Base-by-base conservation (phyloP, 2,888 invertebrate genomes). In the Physocephala rufipes region DNA sequence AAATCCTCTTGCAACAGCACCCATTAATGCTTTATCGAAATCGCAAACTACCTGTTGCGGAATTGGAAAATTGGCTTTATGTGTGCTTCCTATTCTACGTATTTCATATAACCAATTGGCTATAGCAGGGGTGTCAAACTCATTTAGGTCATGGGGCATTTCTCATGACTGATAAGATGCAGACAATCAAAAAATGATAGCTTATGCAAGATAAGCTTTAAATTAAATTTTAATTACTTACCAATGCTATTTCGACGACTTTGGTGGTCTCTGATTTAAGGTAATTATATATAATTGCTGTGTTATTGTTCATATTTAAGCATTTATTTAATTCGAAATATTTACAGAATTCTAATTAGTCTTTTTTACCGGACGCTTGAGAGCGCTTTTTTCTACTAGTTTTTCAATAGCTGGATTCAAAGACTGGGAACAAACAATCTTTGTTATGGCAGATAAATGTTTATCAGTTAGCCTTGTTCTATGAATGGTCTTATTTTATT, bases 381-480 rank as follows among this genome's bases (percentile, higher is more conserved):
- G 47, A 47, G 47, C 47, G 47, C 47, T 47, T 47, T 47, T 47
- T 47, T 47, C 47, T 47, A 47, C 47, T 47, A 47, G 47, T 47
- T 47, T 47, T 47, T 47, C 47, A 47, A 47, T 47, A 47, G 12
- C 47, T 47, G 47, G 47, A 47, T 47, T 47, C 47, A 47, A 47
- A 47, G 47, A 47, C 47, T 47, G 47, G 47, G 47, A 47, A 47
- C 47, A 47, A 47, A 47, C 47, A 47, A 47, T 47, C 47, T 47
- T 47, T 47, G 47, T 47, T 47, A 47, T 47, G 47, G 47, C 47
- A 47, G 47, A 47, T 47, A 47, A 47, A 49, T 49, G 49, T 49
- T 49, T 49, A 49, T 49, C 49, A 49, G 49, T 49, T 49, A 49
- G 49, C 49, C 49, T 49, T 49, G 49, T 49, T 49, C 49, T 49